Percentiles rank a stretch among this genome's conserved stretches.
These are phyloP conservation scores for Cyprinella venusta DNA, from an alignment of 2,797 vertebrate species.

Conservation along the genomic window DNA sequence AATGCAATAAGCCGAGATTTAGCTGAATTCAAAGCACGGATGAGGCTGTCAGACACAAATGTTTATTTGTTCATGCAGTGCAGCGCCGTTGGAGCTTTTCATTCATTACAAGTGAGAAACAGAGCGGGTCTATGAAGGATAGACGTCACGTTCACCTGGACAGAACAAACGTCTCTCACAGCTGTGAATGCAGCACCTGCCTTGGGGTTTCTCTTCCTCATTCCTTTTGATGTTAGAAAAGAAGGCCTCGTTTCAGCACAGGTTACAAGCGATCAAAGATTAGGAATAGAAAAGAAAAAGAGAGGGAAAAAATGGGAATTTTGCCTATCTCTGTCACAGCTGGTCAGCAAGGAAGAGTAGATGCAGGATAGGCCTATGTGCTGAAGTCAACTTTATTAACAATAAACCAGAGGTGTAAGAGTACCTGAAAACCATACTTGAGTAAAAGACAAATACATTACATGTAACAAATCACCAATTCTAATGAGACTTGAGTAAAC, in stretches of 20 bases:
- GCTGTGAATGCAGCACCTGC: conserved; percentile 43
- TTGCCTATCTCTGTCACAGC: background rate
- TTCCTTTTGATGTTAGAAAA: conserved; percentile 43
- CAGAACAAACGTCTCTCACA: conserved; percentile 32
- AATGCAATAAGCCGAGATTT: conserved; percentile 40
- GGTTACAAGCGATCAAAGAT: conserved; percentile 36
- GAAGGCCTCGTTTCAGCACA: conserved; percentile 8
- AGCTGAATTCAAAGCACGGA: conserved; percentile 50
- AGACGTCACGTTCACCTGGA: conserved; percentile 33
- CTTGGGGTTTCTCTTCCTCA: conserved; percentile 10
- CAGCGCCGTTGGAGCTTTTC: conserved; percentile 25
- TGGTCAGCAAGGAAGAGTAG: background rate
- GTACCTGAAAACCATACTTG: background rate
- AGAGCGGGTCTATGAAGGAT: conserved; percentile 41
- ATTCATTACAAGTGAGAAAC: conserved; percentile 24
- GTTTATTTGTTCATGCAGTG: conserved; percentile 53
- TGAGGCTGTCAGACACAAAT: conserved; percentile 53
- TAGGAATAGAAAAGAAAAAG: conserved; percentile 41
- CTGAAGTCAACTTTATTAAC: background rate
- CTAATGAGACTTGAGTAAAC: background rate
- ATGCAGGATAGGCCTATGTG: background rate
- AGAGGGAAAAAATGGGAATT: conserved; percentile 52
- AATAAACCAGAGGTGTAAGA: background rate
- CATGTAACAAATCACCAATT: background rate
- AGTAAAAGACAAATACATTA: background rate